A percentile compares a stretch with the other conserved stretches of the same genome.
These are phyloP conservation scores for Pachyseris speciosa DNA, from an alignment of 64 coral and sea anemone species.

Conservation along the genomic window DNA sequence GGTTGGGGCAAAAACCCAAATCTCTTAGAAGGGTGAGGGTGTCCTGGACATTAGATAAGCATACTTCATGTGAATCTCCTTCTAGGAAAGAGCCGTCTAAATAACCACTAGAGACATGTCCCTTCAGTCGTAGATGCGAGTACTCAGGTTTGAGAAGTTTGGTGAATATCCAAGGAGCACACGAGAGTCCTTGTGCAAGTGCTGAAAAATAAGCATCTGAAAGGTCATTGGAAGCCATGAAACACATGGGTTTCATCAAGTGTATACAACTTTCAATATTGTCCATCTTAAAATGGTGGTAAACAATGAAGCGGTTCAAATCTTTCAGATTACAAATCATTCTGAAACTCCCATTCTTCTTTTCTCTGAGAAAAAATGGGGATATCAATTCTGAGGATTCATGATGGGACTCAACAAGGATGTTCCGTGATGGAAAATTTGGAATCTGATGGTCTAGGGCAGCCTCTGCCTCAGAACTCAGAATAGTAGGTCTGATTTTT, in stretches of 20 bases:
- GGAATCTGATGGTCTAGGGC: too few species aligned
- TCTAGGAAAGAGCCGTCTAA: conserved; percentile 3
- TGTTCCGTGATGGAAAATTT: background rate
- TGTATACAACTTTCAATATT: conserved; percentile 39
- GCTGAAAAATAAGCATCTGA: conserved; percentile 31
- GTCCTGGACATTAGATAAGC: conserved; percentile 12
- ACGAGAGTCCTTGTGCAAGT: background rate
- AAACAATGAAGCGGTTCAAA: conserved; percentile 12
- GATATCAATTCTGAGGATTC: conserved; percentile 21
- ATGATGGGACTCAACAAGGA: conserved; percentile 17
- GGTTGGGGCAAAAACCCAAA: background rate
- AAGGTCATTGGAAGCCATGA: background rate
- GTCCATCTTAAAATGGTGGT: conserved; percentile 65
- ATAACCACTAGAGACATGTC: conserved; percentile 19
- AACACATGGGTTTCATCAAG: conserved; percentile 18
- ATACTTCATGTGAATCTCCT: background rate
- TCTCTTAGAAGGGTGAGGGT: conserved; percentile 19
- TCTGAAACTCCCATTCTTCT: conserved; percentile 28
- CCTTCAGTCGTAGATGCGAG: conserved; percentile 11
- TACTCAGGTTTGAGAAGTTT: conserved; percentile 27
- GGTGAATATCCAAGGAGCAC: conserved; percentile 1
- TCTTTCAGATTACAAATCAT: conserved; percentile 33
- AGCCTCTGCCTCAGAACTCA: background rate
- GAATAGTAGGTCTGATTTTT: background rate
- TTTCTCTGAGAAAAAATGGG: conserved; percentile 45